Evolutionary conservation across 2,113 vertebrate species (phyloP), one percentile per base, ranked within the genome.

Genomic region (Zeus faber): DNA sequence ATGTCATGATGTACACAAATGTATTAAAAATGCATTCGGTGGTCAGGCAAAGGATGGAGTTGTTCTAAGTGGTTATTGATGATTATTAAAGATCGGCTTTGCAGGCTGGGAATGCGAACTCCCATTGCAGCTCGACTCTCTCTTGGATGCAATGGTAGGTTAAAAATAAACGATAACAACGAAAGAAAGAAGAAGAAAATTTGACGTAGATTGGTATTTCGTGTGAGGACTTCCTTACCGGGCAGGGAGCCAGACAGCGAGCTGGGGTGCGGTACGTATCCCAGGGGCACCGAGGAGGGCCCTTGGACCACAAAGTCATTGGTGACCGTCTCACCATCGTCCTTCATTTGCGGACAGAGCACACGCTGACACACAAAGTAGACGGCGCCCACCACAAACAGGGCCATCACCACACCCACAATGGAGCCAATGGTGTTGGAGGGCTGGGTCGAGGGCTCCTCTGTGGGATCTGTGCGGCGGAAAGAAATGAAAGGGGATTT

Each of bases 311-410:
- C 94, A 0, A 97, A 98, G 76, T 99, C 94, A 0, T 94, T 98
- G 70, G 94, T 88, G 86, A 96, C 95, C 3, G 95, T 94, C 73
- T 98, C 95, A 0, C 92, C 92, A 3, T 99, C 95, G 0, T 95
- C 96, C 71, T 97, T 97, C 94, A 97, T 95, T 79, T 95, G 94
- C 0, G 94, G 94, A 72, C 96, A 99, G 65, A 98, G 84, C 59
- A 97, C 93, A 1, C 94, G 92, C 88, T 98, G 96, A 67, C 97
- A 99, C 70, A 97, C 92, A 1, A 99, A 96, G 65, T 98, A 99
- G 64, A 98, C 87, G 0, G 92, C 94, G 26, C 92, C 96, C 41
- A 95, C 95, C 53, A 97, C 91, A 46, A 99, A 97, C 40, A 98
- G 85, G 0, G 92, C 93, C 23, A 98, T 91, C 72, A 99, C 93